Evolutionary conservation across 2,888 invertebrate species (phyloP).

Genomic region (Caenorhabditis sp.): DNA sequence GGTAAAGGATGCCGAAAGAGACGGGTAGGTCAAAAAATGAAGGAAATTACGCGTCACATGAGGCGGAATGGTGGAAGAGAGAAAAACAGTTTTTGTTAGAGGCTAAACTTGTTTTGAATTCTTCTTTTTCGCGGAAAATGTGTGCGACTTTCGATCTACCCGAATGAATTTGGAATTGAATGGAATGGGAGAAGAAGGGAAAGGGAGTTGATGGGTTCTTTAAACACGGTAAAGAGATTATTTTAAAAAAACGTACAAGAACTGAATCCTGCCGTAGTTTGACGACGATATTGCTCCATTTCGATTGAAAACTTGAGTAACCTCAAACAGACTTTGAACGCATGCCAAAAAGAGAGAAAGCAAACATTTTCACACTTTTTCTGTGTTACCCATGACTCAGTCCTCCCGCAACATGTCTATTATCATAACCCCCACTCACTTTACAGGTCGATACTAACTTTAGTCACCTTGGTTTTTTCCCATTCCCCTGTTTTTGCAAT

Average conservation of each 20-base stretch:
- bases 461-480: background rate
- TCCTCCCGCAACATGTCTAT: background rate
- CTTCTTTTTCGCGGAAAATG: slow-evolving; percentile 12
- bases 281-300: too few species aligned
- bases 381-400: background rate
- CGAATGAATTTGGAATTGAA: background rate
- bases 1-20: too few species aligned
- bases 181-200: background rate
- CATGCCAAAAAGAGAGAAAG: too few species aligned
- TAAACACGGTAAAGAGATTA: too few species aligned
- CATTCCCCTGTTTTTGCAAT: background rate
- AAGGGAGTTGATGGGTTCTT: background rate
- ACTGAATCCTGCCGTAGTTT: too few species aligned
- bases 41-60: slow-evolving; percentile 23
- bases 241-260: too few species aligned
- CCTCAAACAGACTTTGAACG: too few species aligned
- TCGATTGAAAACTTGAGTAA: background rate
- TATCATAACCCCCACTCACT: slow-evolving; percentile 8
- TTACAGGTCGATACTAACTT: background rate
- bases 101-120: slow-evolving; percentile 38
- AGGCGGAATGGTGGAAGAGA: slow-evolving; percentile 3
- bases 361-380: background rate
- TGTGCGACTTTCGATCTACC: slow-evolving; percentile 34
- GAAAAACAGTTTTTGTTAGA: slow-evolving; percentile 23
- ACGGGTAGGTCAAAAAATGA: background rate